Evolutionary conservation across 2,888 invertebrate genomes (phyloP).

Genomic region (Nesidiocoris tenuis): DNA sequence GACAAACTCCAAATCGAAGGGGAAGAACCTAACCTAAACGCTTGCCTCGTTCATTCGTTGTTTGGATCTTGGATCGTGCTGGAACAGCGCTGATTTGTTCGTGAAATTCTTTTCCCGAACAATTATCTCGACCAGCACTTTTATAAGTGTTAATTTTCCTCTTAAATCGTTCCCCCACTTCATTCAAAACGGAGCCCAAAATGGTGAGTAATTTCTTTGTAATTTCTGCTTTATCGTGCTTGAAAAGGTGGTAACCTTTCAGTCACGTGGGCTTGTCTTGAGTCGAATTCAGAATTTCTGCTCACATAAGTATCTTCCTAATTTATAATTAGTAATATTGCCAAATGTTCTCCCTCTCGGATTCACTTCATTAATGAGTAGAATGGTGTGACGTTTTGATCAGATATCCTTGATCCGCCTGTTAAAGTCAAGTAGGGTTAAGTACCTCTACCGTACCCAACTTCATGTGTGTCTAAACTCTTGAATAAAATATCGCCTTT

Average conservation of each 20-base stretch:
- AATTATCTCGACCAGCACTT: slow-evolving; percentile 35
- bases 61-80: slow-evolving; percentile 7
- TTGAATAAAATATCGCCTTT: too few relatives aligned
- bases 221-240: background rate
- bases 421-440: too few relatives aligned
- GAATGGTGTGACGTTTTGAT: too few relatives aligned
- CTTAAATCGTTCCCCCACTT: background rate
- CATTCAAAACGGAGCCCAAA: background rate
- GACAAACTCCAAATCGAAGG: too few relatives aligned
- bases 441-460: too few relatives aligned
- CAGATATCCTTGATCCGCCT: too few relatives aligned
- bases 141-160: background rate
- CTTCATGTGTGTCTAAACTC: too few relatives aligned
- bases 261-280: background rate
- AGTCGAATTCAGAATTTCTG: background rate
- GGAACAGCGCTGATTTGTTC: slow-evolving; percentile 39
- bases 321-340: too few relatives aligned
- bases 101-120: background rate
- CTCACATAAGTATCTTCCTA: too few relatives aligned
- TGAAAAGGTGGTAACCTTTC: background rate
- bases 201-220: background rate
- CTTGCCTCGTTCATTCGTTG: background rate
- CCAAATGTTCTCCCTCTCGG: too few relatives aligned
- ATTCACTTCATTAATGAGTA: too few relatives aligned
- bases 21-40: background rate